Conservation (phyloP, 64 coral and sea anemone genomes). For the Stichodactyla helianthus region DNA sequence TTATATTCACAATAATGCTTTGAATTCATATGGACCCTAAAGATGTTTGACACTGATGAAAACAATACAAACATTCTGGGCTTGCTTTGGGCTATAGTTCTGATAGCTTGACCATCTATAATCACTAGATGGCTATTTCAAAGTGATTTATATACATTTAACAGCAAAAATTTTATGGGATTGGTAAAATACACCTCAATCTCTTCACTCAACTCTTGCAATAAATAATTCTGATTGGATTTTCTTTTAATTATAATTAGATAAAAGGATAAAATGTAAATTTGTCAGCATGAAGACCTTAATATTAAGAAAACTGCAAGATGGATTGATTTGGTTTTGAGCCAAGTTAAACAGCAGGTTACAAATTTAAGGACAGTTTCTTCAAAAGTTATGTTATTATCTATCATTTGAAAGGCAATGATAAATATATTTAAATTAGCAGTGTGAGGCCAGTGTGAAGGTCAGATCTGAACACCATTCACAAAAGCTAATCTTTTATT, state of each 20-base stretch:
- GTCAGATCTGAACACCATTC: background rate
- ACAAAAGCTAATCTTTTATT: background rate
- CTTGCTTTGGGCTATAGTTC: background rate
- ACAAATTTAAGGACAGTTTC: background rate
- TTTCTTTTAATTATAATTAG: background rate
- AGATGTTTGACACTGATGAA: background rate
- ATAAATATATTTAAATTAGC: background rate
- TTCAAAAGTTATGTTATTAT: background rate
- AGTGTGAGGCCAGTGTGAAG: background rate
- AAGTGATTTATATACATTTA: conserved; percentile 13
- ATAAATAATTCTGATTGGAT: background rate
- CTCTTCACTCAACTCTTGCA: background rate
- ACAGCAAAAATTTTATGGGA: background rate
- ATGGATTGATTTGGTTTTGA: background rate
- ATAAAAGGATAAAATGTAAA: background rate
- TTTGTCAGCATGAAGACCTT: background rate
- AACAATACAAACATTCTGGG: background rate
- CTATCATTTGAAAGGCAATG: background rate
- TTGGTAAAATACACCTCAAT: background rate
- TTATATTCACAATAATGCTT: background rate
- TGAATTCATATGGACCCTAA: background rate
- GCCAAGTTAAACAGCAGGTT: background rate
- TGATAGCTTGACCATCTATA: background rate
- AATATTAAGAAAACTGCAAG: background rate
- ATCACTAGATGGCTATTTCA: background rate